Base-by-base conservation (phyloP, 35 echinoderm and acorn worm genomes). In the Diadema setosum region DNA sequence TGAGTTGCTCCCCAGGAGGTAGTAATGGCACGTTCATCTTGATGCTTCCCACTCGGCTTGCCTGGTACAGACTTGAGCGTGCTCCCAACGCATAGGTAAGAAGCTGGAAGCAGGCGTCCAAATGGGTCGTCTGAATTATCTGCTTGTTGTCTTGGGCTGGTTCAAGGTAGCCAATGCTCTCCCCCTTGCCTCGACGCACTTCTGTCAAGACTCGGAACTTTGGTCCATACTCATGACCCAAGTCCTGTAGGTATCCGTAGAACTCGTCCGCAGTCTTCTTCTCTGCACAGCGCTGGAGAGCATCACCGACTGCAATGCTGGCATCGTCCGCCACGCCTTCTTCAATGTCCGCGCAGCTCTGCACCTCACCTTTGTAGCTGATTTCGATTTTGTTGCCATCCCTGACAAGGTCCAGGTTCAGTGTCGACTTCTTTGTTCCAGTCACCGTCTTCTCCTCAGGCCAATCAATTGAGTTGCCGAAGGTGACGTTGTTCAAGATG, bases 51-150 rank as follows among this genome's bases (percentile, higher is more conserved):
- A 98, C 83, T 8, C 9, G 23, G 39, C 83, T 39, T 29, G 88
- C 86, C 25, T 80, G 80, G 61, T 91, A 98, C 16, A 86, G 56
- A 37, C 84, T 82, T 59, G 88, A 83, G 18, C 56, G 30, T 25
- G 69, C 48, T 17, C 87, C 80, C 23, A 85, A 23, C 12, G 76
- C 61, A 41, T 52, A 70, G 11, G 65, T 43, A 4, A 93, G 45
- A 5, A 88, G 76, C 43, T 98, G 95, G 46, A 98, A 94, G 42
- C 91, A 88, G 14, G 87, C 87, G 78, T 89, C 85, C 15, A 94
- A 40, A 32, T 87, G 75, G 35, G 95, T 91, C 12, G 90, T 94
- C 3, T 84, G 76, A 40, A 91, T 88, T 26, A 84, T 82, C 52
- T 94, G 87, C 55, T 94, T 94, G 85, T 78, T 89, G 46, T 81